A percentile compares a stretch with the other conserved stretches of the same genome.
Conservation (phyloP, 2,113 vertebrate species). For the Fregata magnificens region DNA sequence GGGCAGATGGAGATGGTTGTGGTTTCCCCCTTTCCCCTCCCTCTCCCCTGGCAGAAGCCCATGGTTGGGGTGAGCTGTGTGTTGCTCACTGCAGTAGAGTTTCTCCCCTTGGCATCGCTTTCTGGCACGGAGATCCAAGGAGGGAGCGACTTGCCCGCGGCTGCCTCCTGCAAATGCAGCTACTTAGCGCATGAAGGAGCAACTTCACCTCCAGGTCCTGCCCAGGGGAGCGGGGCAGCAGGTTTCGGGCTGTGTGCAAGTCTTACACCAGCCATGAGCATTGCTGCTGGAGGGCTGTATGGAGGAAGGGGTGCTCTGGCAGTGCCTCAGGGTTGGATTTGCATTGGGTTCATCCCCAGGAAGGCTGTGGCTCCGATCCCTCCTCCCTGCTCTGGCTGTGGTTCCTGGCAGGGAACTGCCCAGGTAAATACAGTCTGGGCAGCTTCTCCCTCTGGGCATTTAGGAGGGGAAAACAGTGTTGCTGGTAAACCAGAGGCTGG, state of each 20-base stretch:
- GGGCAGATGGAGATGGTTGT: constrained; percentile 28
- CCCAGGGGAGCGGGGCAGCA: not conserved
- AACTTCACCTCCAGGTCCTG: not conserved
- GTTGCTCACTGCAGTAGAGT: constrained; percentile 51
- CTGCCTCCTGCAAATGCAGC: not conserved
- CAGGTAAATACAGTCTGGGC: not conserved
- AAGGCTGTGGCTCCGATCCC: not conserved
- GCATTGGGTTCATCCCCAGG: not conserved
- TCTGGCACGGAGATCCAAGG: constrained; percentile 18
- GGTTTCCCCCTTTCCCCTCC: constrained; percentile 57
- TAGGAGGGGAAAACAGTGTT: not conserved
- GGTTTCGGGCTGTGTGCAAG: not conserved
- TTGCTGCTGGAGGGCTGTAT: not conserved
- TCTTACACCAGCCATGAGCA: fast-evolving
- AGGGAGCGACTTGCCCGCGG: not conserved
- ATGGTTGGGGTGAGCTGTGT: constrained; percentile 40
- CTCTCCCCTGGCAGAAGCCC: constrained; percentile 51
- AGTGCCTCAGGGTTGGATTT: not conserved
- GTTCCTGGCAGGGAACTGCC: not conserved
- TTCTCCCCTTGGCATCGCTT: constrained; percentile 49
- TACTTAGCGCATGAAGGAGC: not conserved
- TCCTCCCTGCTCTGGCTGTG: not conserved
- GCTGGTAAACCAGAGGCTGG: fast-evolving
- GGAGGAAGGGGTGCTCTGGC: not conserved
- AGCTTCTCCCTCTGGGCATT: not conserved